Conservation (phyloP, 1,140 invertebrate species). For the Papilio glaucus region DNA sequence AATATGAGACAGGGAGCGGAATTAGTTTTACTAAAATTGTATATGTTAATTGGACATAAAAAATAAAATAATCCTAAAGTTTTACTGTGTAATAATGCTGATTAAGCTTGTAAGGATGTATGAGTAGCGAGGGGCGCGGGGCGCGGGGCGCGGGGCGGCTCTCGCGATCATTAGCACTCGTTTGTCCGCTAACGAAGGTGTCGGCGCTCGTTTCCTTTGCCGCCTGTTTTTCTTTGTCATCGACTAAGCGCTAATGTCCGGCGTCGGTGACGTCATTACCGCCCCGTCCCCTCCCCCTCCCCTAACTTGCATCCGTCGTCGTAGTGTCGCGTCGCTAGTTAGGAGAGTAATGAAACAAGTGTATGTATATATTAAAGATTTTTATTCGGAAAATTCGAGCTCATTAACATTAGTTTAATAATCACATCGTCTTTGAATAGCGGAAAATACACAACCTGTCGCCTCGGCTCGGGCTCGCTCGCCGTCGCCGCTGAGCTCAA, state of each 20-base stretch:
- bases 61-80: no score
- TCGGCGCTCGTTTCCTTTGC: no score
- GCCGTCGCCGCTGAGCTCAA: slow-evolving; percentile 44
- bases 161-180: no score
- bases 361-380: slow-evolving; percentile 52
- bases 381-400: slow-evolving; percentile 76
- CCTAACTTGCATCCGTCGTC: no score
- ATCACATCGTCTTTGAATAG: slow-evolving; percentile 75
- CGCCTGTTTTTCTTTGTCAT: slow-evolving; percentile 53
- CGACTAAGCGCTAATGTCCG: slow-evolving; percentile 44
- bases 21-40: no score
- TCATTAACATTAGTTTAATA: slow-evolving; percentile 73
- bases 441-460: slow-evolving; percentile 73
- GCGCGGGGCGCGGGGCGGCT: no score
- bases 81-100: no score
- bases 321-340: no score
- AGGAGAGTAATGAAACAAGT: slow-evolving; percentile 41
- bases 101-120: no score
- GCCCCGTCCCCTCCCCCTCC: slow-evolving; percentile 36
- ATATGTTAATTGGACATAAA: no score
- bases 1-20: no score
- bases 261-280: slow-evolving; percentile 44
- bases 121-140: no score
- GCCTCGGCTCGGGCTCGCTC: slow-evolving; percentile 47
- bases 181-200: slow-evolving; percentile 45